phyloP scores from a whole-genome alignment of 2,888 invertebrate genomes.

The Eristalis tenax region DNA sequence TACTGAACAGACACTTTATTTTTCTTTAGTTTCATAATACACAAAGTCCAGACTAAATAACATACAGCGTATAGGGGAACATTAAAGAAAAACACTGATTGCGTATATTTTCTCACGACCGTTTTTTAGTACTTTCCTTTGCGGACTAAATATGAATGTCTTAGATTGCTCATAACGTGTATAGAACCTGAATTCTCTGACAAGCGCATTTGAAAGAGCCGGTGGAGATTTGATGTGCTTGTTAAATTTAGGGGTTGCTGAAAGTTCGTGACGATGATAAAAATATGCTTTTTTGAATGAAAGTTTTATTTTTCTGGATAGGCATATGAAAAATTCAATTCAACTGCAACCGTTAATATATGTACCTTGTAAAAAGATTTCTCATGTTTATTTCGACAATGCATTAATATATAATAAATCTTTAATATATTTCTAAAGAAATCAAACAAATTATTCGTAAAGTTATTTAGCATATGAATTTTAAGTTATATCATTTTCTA shows the following conservation, averaged over 20 bases:
- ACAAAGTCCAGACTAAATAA: neutral
- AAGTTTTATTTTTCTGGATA: slow-evolving; percentile 11
- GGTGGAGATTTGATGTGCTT: slow-evolving; percentile 24
- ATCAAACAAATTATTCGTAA: no score
- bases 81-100: slow-evolving; percentile 30
- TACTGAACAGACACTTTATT: slow-evolving; percentile 26
- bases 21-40: neutral
- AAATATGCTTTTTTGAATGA: slow-evolving; percentile 14
- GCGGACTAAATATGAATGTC: slow-evolving; percentile 78
- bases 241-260: slow-evolving; percentile 57
- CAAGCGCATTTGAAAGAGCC: slow-evolving; percentile 59
- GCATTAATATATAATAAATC: no score
- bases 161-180: slow-evolving; percentile 57
- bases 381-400: no score
- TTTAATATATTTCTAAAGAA: no score
- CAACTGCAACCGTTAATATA: no score
- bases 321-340: neutral
- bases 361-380: no score
- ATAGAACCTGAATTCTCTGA: slow-evolving; percentile 62
- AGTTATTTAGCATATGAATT: no score
- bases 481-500: neutral
- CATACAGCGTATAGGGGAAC: slow-evolving; percentile 18
- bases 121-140: slow-evolving; percentile 80
- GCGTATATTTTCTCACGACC: slow-evolving; percentile 75
- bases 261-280: slow-evolving; percentile 52